Evolutionary conservation across 1,140 invertebrate species (phyloP), one percentile per base, ranked within the genome.

Genomic region (Xylocopa sonorina): DNA sequence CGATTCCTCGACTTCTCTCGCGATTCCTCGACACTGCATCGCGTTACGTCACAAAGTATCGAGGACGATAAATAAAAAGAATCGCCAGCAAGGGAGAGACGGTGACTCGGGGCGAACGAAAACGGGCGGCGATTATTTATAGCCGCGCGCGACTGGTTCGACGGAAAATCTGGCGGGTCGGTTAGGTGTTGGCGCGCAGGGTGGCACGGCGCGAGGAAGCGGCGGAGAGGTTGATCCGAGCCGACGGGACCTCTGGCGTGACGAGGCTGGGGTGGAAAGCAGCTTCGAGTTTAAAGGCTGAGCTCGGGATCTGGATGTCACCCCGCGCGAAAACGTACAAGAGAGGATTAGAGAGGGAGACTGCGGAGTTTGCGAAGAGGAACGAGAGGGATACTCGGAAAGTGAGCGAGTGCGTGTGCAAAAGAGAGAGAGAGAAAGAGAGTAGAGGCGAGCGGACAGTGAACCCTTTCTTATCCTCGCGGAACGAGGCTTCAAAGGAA

Each of bases 281-380:
- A 78, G 80, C 86, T 87, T 78, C 77, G 77, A 83, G 83, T 87
- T 85, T 88, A 87, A 87, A 85, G 82, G 86, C 86, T 87, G 81
- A 88, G 86, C 86, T 83, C 73, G 80, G 84, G 83, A 86, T 87
- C 80, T 63, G 77, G 62, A 75, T 88, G 86, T 87, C 86, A 85
- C 76, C 69, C 82, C 48, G 73, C 62, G 81, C 78, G 86, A 87
- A 68, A 87, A 84, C 75, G 82, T 82, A 74, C 81, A 76, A 66
- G 77, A 38, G 69, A 78, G 86, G 86, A 87, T 87, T 87, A 83
- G 78, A 79, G 81, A 32, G 32, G 48, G 57, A 62, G 43, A 50
- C 21, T n/a, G n/a, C n/a, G n/a, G n/a, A n/a, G n/a, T n/a, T n/a
- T n/a, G n/a, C n/a, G n/a, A n/a, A n/a, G n/a, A n/a, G 53, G 29